Evolutionary conservation across 2,797 vertebrate species (phyloP), one percentile per base, ranked within the genome.

Genomic region (Eutrigla gurnardus): DNA sequence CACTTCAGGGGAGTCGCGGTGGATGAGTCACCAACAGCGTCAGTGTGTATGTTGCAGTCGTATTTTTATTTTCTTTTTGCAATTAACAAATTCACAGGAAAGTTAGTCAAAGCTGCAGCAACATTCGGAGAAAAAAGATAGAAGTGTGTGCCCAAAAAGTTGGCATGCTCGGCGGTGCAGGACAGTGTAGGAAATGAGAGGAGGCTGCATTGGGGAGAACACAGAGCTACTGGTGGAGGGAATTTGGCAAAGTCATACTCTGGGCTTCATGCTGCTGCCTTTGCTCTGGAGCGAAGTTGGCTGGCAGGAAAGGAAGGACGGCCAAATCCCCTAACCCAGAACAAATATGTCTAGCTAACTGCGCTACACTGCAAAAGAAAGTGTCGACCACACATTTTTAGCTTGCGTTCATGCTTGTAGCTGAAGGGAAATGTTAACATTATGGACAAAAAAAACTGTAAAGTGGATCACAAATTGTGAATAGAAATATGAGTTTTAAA

Each of bases 261-360:
- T 71, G 86, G 86, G 86, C 82, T 89, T 74, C 85, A 82, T 49
- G 69, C 86, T 88, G 86, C 76, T 85, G 88, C 77, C 77, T 86
- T 72, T 83, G 85, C 81, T 90, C 81, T 82, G 87, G 79, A 88
- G 86, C 75, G 35, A 47, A 79, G 68, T 80, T 89, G 91, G 87
- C 86, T 50, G 52, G 50, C 50, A 78, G 64, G 71, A 81, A 46
- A 73, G 73, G 61, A 86, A 88, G 84, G 84, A 83, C 81, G n/a
- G 90, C 90, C 88, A 92, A 91, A 82, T 80, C 86, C 84, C 81
- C 66, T 40, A 84, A 90, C 75, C 85, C 86, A 78, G 77, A 83
- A 83, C 83, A 87, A 85, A 89, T 64, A 84, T 53, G 69, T 79
- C 85, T 75, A 77, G 61, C 71, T 75, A 78, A 75, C 84, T 65